Evolutionary conservation across 2,888 invertebrate species (phyloP).

Genomic region (Dryobota labecula): DNA sequence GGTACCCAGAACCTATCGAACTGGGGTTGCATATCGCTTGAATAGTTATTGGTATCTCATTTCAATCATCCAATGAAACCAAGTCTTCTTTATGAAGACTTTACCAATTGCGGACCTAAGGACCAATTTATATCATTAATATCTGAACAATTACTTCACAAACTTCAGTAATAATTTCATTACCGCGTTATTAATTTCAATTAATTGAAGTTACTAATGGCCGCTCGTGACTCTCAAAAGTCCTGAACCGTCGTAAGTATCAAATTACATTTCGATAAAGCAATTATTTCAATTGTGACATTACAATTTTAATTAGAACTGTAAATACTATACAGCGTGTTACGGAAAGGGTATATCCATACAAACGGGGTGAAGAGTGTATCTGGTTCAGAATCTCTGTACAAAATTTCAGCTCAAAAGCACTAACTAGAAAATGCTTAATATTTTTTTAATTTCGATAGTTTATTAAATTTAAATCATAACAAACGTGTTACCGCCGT

Average conservation of each 20-base stretch:
- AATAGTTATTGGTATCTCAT: neutral
- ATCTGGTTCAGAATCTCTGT: no score
- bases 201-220: slow-evolving; percentile 41
- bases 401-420: no score
- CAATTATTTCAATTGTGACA: slow-evolving; percentile 28
- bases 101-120: neutral
- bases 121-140: slow-evolving; percentile 1
- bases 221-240: slow-evolving; percentile 16
- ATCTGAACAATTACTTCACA: slow-evolving; percentile 6
- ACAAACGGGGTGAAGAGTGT: no score
- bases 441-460: no score
- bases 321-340: no score
- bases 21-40: neutral
- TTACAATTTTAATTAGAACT: slow-evolving; percentile 21
- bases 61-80: neutral
- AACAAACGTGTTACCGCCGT: no score
- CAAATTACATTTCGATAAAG: slow-evolving; percentile 31
- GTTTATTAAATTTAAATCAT: no score
- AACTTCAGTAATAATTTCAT: slow-evolving; percentile 37
- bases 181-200: slow-evolving; percentile 43
- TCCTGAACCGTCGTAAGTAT: slow-evolving; percentile 22
- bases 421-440: no score
- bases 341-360: no score
- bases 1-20: neutral
- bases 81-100: neutral